A percentile compares a stretch with the other conserved stretches of the same genome.
These are phyloP conservation scores for Tipula vernalis DNA, from an alignment of 2,888 invertebrate species.

Conservation along the genomic window DNA sequence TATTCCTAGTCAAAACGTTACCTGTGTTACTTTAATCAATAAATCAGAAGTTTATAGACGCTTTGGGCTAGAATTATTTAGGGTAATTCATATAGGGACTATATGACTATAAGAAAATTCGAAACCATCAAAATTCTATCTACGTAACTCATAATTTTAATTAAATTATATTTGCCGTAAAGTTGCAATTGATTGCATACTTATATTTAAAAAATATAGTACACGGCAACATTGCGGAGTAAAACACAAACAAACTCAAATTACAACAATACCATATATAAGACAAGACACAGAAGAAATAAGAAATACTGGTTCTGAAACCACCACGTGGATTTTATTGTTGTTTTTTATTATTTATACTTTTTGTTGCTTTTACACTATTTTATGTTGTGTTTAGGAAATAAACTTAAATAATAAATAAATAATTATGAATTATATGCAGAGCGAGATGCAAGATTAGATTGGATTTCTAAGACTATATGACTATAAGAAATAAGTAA, in stretches of 20 bases:
- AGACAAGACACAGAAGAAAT: not conserved
- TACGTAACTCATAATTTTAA: not conserved
- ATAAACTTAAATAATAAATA: not conserved
- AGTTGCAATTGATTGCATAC: not conserved
- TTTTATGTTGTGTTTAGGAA: not conserved
- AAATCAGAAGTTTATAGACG: too few relatives aligned
- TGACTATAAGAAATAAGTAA: not conserved
- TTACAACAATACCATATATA: not conserved
- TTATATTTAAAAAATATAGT: not conserved
- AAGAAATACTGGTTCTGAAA: not conserved
- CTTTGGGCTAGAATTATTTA: too few relatives aligned
- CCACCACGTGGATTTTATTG: not conserved
- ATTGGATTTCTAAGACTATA: not conserved
- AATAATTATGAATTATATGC: not conserved
- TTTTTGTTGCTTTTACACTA: not conserved
- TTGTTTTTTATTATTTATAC: not conserved
- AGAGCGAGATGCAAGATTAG: not conserved
- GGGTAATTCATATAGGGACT: too few relatives aligned
- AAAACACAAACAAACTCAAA: not conserved
- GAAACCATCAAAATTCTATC: too few relatives aligned
- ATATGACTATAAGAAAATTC: too few relatives aligned
- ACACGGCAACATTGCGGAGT: not conserved
- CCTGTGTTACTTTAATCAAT: too few relatives aligned
- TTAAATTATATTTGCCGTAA: not conserved
- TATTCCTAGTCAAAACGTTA: too few relatives aligned